A percentile compares a stretch with the other conserved stretches of the same genome.
Conservation (phyloP, 2,797 vertebrate genomes). For the Malurus splendens region DNA sequence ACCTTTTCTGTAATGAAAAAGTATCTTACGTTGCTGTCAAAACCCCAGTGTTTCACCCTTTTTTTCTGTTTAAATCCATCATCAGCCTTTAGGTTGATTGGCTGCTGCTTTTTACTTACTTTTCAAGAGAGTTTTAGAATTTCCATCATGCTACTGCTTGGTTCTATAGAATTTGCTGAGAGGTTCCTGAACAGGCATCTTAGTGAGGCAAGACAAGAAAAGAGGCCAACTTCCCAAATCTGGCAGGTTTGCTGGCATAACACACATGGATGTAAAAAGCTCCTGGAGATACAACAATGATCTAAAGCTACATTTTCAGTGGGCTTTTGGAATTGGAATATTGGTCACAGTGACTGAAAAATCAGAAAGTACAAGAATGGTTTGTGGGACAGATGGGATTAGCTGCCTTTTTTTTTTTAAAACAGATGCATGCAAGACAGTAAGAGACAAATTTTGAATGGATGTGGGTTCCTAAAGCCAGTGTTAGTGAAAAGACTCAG, state of each 20-base stretch:
- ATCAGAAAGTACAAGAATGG: not conserved
- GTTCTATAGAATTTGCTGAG: not conserved
- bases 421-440: not conserved
- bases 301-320: not conserved
- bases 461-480: not conserved
- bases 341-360: not conserved
- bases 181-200: not conserved
- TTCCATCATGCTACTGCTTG: not conserved
- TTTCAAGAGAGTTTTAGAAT: not conserved
- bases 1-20: not conserved
- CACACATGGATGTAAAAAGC: not conserved
- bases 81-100: not conserved
- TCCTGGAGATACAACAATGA: rapidly evolving
- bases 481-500: not conserved
- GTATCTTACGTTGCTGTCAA: not conserved
- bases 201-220: not conserved
- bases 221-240: not conserved
- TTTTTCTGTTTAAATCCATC: not conserved
- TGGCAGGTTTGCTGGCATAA: not conserved
- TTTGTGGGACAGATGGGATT: not conserved
- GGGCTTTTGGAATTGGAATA: not conserved
- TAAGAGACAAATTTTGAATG: not conserved
- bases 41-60: not conserved
- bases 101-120: not conserved
- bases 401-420: not conserved